Conservation (phyloP, 2,888 invertebrate species). For the Trichacis sp. region DNA sequence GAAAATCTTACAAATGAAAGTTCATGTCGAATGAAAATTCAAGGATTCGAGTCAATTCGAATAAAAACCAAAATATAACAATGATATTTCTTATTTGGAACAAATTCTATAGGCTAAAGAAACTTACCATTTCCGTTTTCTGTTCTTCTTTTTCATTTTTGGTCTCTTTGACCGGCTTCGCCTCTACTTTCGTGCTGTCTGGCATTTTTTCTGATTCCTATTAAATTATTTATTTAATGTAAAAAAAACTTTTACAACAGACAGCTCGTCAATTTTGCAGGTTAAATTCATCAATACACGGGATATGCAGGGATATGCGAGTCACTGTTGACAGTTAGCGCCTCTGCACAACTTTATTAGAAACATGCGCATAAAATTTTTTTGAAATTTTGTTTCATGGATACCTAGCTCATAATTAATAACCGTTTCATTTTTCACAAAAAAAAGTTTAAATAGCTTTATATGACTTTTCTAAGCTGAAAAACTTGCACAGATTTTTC, state of each 20-base stretch:
- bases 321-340: background rate
- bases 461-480: too few species aligned
- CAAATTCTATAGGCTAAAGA: background rate
- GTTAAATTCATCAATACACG: background rate
- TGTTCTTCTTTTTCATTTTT: slow-evolving; percentile 70
- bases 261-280: background rate
- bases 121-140: slow-evolving; percentile 71
- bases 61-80: background rate
- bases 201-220: slow-evolving; percentile 54
- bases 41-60: background rate
- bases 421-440: too few species aligned
- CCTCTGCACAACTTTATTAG: background rate
- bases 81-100: background rate
- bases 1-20: too few species aligned
- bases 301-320: background rate
- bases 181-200: slow-evolving; percentile 66
- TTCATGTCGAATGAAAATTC: too few species aligned
- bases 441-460: too few species aligned
- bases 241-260: background rate
- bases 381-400: too few species aligned
- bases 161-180: slow-evolving; percentile 63
- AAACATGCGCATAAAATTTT: too few species aligned
- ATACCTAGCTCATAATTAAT: too few species aligned
- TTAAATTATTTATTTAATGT: background rate
- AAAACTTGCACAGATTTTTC: too few species aligned